Evolutionary conservation across 2,113 vertebrate species (phyloP).

Genomic region (Elgaria multicarinata): DNA sequence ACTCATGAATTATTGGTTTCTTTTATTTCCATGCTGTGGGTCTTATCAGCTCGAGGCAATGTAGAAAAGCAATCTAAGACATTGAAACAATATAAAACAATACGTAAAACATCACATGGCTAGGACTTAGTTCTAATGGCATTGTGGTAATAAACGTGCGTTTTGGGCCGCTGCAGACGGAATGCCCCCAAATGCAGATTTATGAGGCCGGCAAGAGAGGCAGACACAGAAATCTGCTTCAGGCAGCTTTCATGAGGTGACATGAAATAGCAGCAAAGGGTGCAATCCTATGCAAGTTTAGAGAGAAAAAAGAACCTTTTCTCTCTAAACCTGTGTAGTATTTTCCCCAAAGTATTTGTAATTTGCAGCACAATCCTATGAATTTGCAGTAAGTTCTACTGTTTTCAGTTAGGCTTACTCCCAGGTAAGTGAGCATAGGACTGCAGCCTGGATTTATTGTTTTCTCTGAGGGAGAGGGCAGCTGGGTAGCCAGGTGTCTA

Average conservation of each 20-base stretch:
- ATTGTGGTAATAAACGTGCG: background rate
- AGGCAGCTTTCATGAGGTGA: background rate
- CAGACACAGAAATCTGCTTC: background rate
- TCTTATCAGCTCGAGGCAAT: background rate
- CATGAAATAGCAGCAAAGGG: background rate
- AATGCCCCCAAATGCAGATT: background rate
- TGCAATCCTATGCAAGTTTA: background rate
- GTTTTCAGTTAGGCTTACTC: too few species aligned
- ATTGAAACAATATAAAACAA: background rate
- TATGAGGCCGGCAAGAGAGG: background rate
- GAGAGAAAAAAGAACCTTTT: too few species aligned
- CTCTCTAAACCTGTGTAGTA: too few species aligned
- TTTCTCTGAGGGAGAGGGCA: too few species aligned
- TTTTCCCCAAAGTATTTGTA: background rate
- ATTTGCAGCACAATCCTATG: too few species aligned
- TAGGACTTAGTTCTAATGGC: background rate
- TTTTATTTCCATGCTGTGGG: background rate
- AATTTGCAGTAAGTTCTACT: too few species aligned
- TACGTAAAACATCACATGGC: background rate
- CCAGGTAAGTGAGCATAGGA: too few species aligned
- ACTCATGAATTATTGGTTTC: background rate
- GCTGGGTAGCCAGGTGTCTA: too few species aligned
- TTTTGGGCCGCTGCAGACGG: background rate
- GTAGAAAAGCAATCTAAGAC: background rate
- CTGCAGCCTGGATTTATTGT: too few species aligned